These are phyloP conservation scores for Condylostylus longicornis DNA, from an alignment of 1,140 invertebrate species.

Conservation along the genomic window DNA sequence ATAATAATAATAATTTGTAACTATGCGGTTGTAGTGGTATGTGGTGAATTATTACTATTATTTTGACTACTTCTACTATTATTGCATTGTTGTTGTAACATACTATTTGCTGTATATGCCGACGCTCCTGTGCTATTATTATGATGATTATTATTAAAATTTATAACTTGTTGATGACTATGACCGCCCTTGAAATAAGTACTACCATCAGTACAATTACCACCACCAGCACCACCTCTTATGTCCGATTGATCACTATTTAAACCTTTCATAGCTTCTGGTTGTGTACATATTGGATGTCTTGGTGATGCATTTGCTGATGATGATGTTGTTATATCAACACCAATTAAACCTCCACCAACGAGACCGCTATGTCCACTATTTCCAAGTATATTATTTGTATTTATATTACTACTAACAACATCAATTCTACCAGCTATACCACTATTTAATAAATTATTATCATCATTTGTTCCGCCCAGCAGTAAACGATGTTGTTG, in stretches of 20 bases:
- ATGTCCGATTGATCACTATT: slow-evolving; percentile 3
- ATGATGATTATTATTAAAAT: slow-evolving; percentile 1
- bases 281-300: slow-evolving; percentile 28
- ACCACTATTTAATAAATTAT: slow-evolving; percentile 8
- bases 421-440: neutral
- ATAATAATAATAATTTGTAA: no score
- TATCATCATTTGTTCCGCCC: neutral
- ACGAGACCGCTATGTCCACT: slow-evolving; percentile 6
- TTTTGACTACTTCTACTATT: slow-evolving; percentile 2
- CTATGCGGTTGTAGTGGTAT: neutral
- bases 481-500: slow-evolving; percentile 2
- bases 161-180: neutral
- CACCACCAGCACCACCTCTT: slow-evolving; percentile 13
- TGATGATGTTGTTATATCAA: slow-evolving; percentile 21
- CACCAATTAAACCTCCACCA: slow-evolving; percentile 18
- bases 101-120: neutral
- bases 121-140: slow-evolving; percentile 2
- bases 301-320: no score
- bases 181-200: neutral
- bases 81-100: slow-evolving; percentile 2
- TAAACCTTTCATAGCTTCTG: slow-evolving; percentile 17
- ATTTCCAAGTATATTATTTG: neutral
- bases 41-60: neutral
- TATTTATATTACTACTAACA: neutral
- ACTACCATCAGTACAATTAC: slow-evolving; percentile 4